Base-by-base conservation (phyloP, 2,888 invertebrate genomes). In the Tetragonula carbonaria region DNA sequence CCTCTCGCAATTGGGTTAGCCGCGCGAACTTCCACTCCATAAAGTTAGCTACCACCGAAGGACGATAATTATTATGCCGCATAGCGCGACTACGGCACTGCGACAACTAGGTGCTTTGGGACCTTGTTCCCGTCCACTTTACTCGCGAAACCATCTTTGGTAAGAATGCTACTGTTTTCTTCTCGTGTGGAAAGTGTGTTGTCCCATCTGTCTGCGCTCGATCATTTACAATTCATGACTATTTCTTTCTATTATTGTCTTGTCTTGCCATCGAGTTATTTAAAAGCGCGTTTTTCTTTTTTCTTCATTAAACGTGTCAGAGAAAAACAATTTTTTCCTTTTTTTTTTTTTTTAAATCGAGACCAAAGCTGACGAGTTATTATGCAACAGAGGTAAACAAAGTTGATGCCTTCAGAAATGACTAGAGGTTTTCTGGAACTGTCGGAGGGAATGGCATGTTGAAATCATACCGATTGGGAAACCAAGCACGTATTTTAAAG, bases 21-120 rank as follows among this genome's bases (percentile, higher is more conserved):
- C 71, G 85, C 73, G 88, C 85, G 85, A 89, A 89, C 85, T 89
- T 89, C 79, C 78, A 80, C 88, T 85, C 73, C 83, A 74, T 81
- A 85, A 90, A 89, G 90, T 90, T 90, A 90, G 86, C 86, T 82
- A 85, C 84, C 85, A 87, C 89, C 86, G 90, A 90, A 89, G 84
- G 85, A 88, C 88, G 85, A 88, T 90, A 89, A 89, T 89, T 90
- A 89, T 90, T 90, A 89, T 90, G 88, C 90, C 90, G 88, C 90
- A 89, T 89, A 90, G 84, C 84, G 74, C 84, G 84, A 77, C 81
- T 80, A 45, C 80, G 85, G 82, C 86, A 85, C 82, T 89, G 89
- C 89, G 90, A 89, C 90, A 90, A 85, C 82, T 78, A 66, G 83
- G 70, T 82, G 82, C 85, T 84, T 51, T 73, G 83, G 86, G 86